These are phyloP conservation scores for Holothuria leucospilota DNA, from an alignment of 53 echinoderm and acorn worm species.

Conservation along the genomic window DNA sequence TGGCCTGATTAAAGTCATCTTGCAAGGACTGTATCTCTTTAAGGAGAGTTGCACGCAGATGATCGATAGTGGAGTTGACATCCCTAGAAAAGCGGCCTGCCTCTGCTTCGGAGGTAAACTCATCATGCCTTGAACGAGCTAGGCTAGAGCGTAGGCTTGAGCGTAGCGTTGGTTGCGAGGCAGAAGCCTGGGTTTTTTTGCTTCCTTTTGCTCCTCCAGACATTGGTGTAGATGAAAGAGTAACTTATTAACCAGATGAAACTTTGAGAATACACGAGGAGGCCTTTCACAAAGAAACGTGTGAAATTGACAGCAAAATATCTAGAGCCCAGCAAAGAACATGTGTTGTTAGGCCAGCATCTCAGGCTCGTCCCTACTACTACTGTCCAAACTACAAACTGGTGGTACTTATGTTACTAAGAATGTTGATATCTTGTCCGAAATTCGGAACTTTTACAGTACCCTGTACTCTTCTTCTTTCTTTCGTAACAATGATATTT, in stretches of 20 bases:
- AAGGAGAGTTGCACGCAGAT: neutral
- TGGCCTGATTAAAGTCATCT: conserved; percentile 9
- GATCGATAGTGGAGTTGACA: neutral
- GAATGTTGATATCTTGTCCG: conserved; percentile 46
- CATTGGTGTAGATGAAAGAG: too few relatives aligned
- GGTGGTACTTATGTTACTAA: conserved; percentile 44
- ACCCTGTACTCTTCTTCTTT: conserved; percentile 1
- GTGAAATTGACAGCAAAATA: too few relatives aligned
- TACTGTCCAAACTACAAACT: conserved; percentile 48
- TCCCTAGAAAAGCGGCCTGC: neutral
- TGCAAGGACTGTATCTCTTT: conserved; percentile 21
- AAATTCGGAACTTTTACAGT: conserved; percentile 30
- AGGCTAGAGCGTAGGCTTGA: too few relatives aligned
- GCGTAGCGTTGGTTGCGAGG: too few relatives aligned
- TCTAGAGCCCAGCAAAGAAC: too few relatives aligned
- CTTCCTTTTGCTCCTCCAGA: too few relatives aligned
- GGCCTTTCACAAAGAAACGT: too few relatives aligned
- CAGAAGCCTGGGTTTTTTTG: too few relatives aligned
- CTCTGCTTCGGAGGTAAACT: neutral
- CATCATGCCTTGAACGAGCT: neutral
- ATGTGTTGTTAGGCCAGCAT: too few relatives aligned
- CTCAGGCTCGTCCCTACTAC: neutral
- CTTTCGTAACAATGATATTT: neutral
- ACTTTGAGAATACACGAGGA: too few relatives aligned
- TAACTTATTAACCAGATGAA: too few relatives aligned